Evolutionary conservation across 2,888 invertebrate genomes (phyloP).

Genomic region (Metallyticus violacea): DNA sequence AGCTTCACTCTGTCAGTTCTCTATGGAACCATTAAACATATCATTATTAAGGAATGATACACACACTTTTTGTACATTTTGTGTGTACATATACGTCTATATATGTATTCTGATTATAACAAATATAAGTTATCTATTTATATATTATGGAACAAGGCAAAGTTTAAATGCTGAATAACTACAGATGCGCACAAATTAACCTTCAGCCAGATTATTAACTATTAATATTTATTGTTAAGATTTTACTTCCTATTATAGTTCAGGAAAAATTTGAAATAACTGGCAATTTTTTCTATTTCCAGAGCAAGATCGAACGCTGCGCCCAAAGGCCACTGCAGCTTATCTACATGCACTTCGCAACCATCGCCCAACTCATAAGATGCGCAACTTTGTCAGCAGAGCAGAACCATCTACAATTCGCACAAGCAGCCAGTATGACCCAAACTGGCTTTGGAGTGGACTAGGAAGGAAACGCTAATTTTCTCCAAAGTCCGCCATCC

Average conservation of each 20-base stretch:
- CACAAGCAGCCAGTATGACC: conserved; percentile 61
- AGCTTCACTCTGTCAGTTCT: no score
- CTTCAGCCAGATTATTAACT: not conserved
- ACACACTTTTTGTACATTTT: no score
- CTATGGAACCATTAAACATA: no score
- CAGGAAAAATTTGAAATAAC: not conserved
- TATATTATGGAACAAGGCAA: not conserved
- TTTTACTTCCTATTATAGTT: not conserved
- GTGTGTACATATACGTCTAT: no score
- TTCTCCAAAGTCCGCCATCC: not conserved
- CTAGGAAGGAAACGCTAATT: conserved; percentile 48
- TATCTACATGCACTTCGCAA: conserved; percentile 47
- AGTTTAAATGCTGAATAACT: not conserved
- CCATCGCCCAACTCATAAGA: conserved; percentile 50
- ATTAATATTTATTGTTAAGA: not conserved
- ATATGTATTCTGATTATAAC: no score
- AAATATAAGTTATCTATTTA: no score
- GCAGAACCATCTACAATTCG: conserved; percentile 55
- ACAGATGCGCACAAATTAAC: not conserved
- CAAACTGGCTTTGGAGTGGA: conserved; percentile 64
- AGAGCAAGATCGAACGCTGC: conserved; percentile 32
- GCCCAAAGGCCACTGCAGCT: conserved; percentile 44
- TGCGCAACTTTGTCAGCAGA: conserved; percentile 57
- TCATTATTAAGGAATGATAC: no score
- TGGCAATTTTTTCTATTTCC: conserved; percentile 12